Evolutionary conservation across 2,113 vertebrate species (phyloP), one percentile per base, ranked within the genome.

Genomic region (Hyperopisus bebe): DNA sequence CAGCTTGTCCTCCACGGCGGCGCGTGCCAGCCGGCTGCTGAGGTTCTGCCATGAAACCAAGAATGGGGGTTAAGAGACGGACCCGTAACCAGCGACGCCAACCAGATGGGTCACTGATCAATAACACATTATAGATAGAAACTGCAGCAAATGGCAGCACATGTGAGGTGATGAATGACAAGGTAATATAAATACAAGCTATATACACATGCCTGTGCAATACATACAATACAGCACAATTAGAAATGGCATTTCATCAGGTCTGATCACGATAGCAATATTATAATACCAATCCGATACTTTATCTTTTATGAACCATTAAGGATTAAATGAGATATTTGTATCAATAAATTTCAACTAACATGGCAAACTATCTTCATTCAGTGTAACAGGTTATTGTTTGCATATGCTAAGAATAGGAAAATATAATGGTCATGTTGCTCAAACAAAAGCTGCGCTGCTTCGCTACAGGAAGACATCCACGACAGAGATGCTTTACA

Each of bases 21-120:
- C 91, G 0, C 94, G 66, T 55, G 97, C 98, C 93, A 99, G 92
- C 0, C 94, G 97, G 93, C 97, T 98, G 91, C 97, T 98, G 89
- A 97, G 96, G 91, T 99, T 92, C 98, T 99, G 91, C 42, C 95
- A 27, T 5, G 42, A n/a, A 6, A 84, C 82, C 51, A 17, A 51
- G 1, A 70, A 21, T 1, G 48, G 62, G 21, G 44, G 24, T 66
- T 53, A 9, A 58, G 9, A 1, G 5, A 19, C 31, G 48, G 46
- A 27, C 13, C 82, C n/a, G 8, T 24, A n/a, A 8, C 2, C 55
- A 3, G 55, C 8, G 55, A n/a, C 8, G 44, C 47, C 9, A 27
- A 86, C 13, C 46, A 48, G 44, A 50, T 3, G 10, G 24, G 10
- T 42, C 44, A 15, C 83, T 2, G 21, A 31, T 27, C 83, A 27